Evolutionary conservation across 2,888 invertebrate genomes (phyloP), one percentile per base, ranked within the genome.

Genomic region (Ochlodes sylvanus): DNA sequence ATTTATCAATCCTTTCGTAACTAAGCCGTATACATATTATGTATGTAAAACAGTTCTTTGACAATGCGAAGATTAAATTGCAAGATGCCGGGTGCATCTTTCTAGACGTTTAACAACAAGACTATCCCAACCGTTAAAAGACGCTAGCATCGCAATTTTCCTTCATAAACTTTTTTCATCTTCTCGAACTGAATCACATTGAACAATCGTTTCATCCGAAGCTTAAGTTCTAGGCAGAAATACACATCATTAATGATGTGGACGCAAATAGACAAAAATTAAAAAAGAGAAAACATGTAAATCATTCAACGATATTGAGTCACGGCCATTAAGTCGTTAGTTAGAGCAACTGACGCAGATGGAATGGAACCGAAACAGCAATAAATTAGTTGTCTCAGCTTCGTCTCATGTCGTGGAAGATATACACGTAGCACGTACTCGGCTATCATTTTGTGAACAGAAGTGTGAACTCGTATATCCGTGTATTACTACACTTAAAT

Each of bases 271-370:
- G 70, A 70, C 64, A 67, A 73, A 75, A 74, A 76, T 72, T 75
- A 77, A 77, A 77, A 38, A 80, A 74, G 62, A 63, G 70, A 78
- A 73, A 77, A 74, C 74, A 70, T 78, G 78, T 85, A 85, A 85
- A 89, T 89, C 88, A 81, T 82, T 87, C 85, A 82, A 78, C 83
- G 72, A 76, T 79, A 86, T 82, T 86, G 86, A 86, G 81, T 88
- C 85, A 84, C 69, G 68, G 71, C 72, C 74, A 76, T 77, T 78
- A 77, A 76, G 79, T 77, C 81, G 79, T 83, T 79, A 81, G 79
- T 80, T 79, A 83, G 80, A 81, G 79, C 81, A 80, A 81, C 83
- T 80, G 81, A 81, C 82, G 78, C 83, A 84, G 84, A 86, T 83
- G 86, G 81, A 79, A 83, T 82, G 83, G 80, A 80, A 80, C 78